Conservation (phyloP, 37 sponge, comb jelly and placozoan genomes). For the Petrosia ficiformis region DNA sequence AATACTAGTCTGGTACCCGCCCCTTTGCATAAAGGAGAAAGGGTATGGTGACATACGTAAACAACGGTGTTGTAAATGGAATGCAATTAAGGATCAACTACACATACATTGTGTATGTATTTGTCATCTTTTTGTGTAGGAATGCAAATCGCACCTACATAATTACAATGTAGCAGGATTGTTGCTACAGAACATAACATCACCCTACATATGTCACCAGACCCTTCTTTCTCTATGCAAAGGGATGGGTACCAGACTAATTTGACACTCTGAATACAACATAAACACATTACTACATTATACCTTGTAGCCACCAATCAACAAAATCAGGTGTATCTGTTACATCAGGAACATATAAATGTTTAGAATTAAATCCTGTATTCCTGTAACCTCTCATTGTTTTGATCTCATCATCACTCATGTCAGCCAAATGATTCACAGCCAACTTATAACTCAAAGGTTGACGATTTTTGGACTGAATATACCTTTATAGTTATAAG, state of each 20-base stretch:
- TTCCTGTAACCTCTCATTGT: conserved; percentile 62
- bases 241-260: neutral
- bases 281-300: neutral
- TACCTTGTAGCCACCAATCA: conserved; percentile 62
- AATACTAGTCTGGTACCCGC: too few relatives aligned
- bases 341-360: neutral
- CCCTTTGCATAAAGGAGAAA: too few relatives aligned
- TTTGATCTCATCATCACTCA: conserved; percentile 52
- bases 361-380: conserved; percentile 14
- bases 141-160: too few relatives aligned
- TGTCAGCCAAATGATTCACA: conserved; percentile 89
- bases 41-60: too few relatives aligned
- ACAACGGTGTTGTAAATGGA: too few relatives aligned
- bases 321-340: conserved; percentile 7
- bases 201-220: too few relatives aligned
- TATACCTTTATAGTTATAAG: conserved; percentile 43
- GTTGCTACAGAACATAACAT: too few relatives aligned
- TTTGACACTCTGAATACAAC: neutral
- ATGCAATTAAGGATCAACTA: too few relatives aligned
- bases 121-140: too few relatives aligned
- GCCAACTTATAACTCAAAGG: conserved; percentile 57
- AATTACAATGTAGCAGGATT: too few relatives aligned
- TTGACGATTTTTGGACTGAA: conserved; percentile 78
- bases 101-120: too few relatives aligned
- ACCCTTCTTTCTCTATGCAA: too few relatives aligned